Conservation (phyloP, 1,140 invertebrate genomes). For the Hestina assimilis region DNA sequence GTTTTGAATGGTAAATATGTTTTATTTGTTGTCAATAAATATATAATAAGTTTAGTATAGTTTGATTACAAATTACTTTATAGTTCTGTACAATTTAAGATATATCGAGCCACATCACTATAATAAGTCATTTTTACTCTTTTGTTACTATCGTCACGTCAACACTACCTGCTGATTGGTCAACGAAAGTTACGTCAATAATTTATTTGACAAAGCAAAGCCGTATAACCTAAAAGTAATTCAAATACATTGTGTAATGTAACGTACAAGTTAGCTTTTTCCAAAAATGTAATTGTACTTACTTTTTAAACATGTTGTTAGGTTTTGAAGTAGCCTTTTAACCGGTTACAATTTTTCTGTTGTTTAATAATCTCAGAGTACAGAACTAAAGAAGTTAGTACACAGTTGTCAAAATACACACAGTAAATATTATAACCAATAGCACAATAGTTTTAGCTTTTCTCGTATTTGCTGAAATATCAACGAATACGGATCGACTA, state of each 20-base stretch:
- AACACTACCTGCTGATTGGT: conserved; percentile 26
- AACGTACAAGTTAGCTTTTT: neutral
- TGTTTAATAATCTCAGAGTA: conserved; percentile 22
- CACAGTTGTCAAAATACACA: conserved; percentile 34
- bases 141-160: conserved; percentile 7
- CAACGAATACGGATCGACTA: neutral
- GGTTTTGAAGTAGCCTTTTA: conserved; percentile 9
- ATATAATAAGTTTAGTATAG: no score
- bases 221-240: conserved; percentile 34
- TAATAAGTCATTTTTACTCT: conserved; percentile 14
- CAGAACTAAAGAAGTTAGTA: conserved; percentile 26
- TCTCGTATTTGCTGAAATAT: conserved; percentile 31
- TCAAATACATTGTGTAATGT: neutral
- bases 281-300: conserved; percentile 35
- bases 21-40: no score
- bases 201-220: conserved; percentile 34
- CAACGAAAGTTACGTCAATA: conserved; percentile 42
- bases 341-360: conserved; percentile 1
- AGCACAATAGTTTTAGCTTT: neutral
- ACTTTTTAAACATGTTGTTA: conserved; percentile 70
- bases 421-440: conserved; percentile 28
- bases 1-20: no score
- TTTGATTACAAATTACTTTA: no score
- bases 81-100: neutral
- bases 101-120: conserved; percentile 14